Evolutionary conservation across 2,888 invertebrate genomes (phyloP).

Genomic region (Lasioglossum morio): DNA sequence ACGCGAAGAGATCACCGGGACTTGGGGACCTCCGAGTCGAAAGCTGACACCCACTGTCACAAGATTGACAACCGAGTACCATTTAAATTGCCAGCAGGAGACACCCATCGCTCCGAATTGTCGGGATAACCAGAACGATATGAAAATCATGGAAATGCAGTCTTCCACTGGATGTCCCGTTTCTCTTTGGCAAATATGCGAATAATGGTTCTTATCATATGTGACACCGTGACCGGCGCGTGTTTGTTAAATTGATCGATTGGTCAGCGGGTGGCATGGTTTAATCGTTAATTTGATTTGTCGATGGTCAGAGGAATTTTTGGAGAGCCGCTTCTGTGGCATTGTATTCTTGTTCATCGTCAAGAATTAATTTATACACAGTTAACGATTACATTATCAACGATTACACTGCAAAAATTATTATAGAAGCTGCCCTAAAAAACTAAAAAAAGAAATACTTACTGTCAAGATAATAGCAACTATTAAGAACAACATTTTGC

Average conservation of each 20-base stretch:
- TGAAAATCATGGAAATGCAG: not conserved
- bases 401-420: not conserved
- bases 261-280: no score
- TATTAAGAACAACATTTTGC: not conserved
- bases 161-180: not conserved
- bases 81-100: not conserved
- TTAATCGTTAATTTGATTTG: no score
- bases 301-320: no score
- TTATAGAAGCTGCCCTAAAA: no score
- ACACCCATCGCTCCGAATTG: not conserved
- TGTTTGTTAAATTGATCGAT: no score
- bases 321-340: no score
- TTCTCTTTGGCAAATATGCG: not conserved
- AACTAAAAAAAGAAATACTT: no score
- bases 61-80: not conserved
- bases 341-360: no score
- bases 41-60: not conserved
- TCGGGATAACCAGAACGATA: not conserved
- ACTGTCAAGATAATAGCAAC: not conserved
- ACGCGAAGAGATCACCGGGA: not conserved
- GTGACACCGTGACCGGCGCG: no score
- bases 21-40: not conserved
- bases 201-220: not conserved
- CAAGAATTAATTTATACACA: no score
- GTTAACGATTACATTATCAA: no score